Conservation (phyloP, 2,888 invertebrate genomes). For the Coleophora flavipennella region DNA sequence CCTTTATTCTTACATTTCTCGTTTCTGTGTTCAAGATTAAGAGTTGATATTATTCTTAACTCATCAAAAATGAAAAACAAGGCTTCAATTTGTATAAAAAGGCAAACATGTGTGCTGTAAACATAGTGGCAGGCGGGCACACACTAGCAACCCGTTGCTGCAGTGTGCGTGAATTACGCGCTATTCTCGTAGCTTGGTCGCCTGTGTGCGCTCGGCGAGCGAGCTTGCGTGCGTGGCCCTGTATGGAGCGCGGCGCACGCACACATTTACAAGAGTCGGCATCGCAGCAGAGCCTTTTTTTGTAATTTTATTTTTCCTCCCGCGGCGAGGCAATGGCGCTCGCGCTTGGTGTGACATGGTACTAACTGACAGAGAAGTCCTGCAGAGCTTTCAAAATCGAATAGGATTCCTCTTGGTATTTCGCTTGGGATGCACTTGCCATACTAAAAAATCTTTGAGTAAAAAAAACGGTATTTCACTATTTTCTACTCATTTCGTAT, state of each 20-base stretch:
- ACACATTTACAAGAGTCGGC: slow-evolving; percentile 21
- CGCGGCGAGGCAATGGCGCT: slow-evolving; percentile 40
- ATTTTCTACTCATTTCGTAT: too few relatives aligned
- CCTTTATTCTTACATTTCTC: slow-evolving; percentile 3
- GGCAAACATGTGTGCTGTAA: slow-evolving; percentile 23
- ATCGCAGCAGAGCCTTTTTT: slow-evolving; percentile 53
- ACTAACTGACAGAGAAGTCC: slow-evolving; percentile 22
- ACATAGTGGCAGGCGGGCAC: slow-evolving; percentile 12
- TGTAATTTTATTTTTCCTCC: slow-evolving; percentile 65
- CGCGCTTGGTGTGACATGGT: slow-evolving; percentile 20
- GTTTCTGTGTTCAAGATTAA: background rate
- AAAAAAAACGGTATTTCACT: too few relatives aligned
- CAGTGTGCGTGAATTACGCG: slow-evolving; percentile 47
- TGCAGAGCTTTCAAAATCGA: slow-evolving; percentile 19
- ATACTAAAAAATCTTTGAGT: too few relatives aligned
- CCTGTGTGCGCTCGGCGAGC: slow-evolving; percentile 17
- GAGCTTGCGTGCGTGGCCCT: slow-evolving; percentile 38
- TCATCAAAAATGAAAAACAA: slow-evolving; percentile 10
- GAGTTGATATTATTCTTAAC: slow-evolving; percentile 4
- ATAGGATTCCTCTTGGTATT: slow-evolving; percentile 15
- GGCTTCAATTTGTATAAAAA: slow-evolving; percentile 18
- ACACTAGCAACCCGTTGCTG: slow-evolving; percentile 19
- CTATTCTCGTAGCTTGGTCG: slow-evolving; percentile 39
- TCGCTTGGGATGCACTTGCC: slow-evolving; percentile 3
- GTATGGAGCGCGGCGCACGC: slow-evolving; percentile 34